Evolutionary conservation across 1,140 invertebrate species (phyloP).

Genomic region (Cyphomyrmex costatus): DNA sequence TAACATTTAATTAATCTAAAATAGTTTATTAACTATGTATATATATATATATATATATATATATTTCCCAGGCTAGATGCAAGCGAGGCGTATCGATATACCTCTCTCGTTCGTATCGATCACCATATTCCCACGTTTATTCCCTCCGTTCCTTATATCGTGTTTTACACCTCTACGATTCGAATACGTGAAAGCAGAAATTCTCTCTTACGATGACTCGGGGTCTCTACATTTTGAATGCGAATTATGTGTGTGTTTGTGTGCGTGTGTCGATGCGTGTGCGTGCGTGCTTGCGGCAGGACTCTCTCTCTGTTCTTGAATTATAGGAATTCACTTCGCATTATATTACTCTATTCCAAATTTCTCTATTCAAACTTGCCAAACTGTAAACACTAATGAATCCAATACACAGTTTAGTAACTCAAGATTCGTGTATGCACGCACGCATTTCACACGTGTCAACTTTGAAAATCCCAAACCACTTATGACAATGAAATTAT

Average conservation of each 20-base stretch:
- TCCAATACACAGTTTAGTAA: constrained; percentile 24
- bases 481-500: constrained; percentile 61
- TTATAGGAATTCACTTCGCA: neutral
- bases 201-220: constrained; percentile 17
- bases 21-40: neutral
- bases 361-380: constrained; percentile 51
- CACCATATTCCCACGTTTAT: constrained; percentile 41
- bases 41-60: neutral
- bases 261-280: constrained; percentile 27
- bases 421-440: constrained; percentile 26
- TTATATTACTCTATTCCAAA: constrained; percentile 1
- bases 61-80: constrained; percentile 3
- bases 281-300: constrained; percentile 56
- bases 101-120: constrained; percentile 36
- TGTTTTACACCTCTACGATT: neutral
- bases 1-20: constrained; percentile 36
- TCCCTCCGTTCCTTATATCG: neutral
- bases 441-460: constrained; percentile 37
- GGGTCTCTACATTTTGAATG: constrained; percentile 4
- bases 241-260: neutral
- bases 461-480: constrained; percentile 54
- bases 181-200: constrained; percentile 6
- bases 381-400: constrained; percentile 50
- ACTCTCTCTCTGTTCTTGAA: neutral
- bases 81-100: constrained; percentile 31